Evolutionary conservation across 2,113 vertebrate species (phyloP).

Genomic region (Prochilodus magdalenae): DNA sequence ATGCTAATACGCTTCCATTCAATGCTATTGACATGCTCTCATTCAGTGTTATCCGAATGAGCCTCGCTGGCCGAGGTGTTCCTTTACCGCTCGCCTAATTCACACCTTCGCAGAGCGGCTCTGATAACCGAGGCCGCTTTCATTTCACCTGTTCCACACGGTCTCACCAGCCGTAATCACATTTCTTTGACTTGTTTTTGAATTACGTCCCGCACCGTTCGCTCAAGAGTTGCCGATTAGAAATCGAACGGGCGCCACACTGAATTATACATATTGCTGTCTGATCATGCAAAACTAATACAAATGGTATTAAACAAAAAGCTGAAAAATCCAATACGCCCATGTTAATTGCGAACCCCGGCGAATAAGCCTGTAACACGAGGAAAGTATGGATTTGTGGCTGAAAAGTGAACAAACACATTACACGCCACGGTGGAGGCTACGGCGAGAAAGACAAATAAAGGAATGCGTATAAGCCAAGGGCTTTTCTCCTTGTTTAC

Average conservation of each 20-base stretch:
- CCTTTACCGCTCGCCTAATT: neutral
- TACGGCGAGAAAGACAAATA: too few species aligned
- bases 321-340: neutral
- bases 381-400: slow-evolving; percentile 1
- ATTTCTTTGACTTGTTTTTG: neutral
- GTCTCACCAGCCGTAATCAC: neutral
- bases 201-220: neutral
- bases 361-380: neutral
- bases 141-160: neutral
- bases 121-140: neutral
- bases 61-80: neutral
- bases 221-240: neutral
- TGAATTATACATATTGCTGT: neutral
- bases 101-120: neutral
- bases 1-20: neutral
- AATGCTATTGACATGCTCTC: neutral
- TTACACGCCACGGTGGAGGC: neutral
- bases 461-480: neutral
- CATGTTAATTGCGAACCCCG: neutral
- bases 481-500: neutral
- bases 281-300: neutral
- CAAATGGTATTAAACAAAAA: neutral
- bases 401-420: slow-evolving; percentile 6
- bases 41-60: neutral
- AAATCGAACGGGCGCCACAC: neutral